phyloP scores from a whole-genome alignment of 2,888 invertebrate genomes.

The Parnassius smintheus region DNA sequence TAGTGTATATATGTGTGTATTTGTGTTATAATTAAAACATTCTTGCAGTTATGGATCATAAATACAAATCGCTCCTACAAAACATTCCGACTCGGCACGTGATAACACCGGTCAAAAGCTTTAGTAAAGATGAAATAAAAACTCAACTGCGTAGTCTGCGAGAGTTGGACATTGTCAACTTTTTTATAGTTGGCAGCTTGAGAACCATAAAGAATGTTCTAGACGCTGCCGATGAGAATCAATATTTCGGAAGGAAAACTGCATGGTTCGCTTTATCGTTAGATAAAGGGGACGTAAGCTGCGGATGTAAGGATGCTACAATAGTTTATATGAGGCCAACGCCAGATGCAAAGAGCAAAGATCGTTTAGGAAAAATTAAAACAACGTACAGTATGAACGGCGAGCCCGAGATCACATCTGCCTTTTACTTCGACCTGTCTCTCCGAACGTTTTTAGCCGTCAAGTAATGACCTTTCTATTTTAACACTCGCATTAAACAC shows the following conservation, averaged over 20 bases:
- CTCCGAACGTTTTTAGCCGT: conserved; percentile 86
- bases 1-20: not conserved
- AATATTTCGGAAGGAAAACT: conserved; percentile 90
- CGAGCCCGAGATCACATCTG: conserved; percentile 88
- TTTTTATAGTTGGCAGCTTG: conserved; percentile 90
- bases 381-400: conserved; percentile 87
- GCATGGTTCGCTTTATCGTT: conserved; percentile 93
- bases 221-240: conserved; percentile 86
- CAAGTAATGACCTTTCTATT: conserved; percentile 81
- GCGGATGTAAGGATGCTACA: conserved; percentile 88
- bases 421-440: conserved; percentile 94
- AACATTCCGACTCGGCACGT: conserved; percentile 95
- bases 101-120: conserved; percentile 84
- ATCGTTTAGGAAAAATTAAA: conserved; percentile 85
- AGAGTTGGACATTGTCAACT: conserved; percentile 93
- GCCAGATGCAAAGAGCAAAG: conserved; percentile 84
- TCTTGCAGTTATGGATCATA: conserved; percentile 92
- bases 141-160: conserved; percentile 87
- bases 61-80: conserved; percentile 93
- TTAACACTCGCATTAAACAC: conserved; percentile 48
- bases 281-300: conserved; percentile 87
- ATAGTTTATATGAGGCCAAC: conserved; percentile 88
- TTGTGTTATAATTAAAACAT: conserved; percentile 31
- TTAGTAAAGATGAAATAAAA: conserved; percentile 82
- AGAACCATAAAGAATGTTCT: conserved; percentile 86